Base-by-base conservation (phyloP, 2,797 vertebrate species). In the Eulemur coronatus region DNA sequence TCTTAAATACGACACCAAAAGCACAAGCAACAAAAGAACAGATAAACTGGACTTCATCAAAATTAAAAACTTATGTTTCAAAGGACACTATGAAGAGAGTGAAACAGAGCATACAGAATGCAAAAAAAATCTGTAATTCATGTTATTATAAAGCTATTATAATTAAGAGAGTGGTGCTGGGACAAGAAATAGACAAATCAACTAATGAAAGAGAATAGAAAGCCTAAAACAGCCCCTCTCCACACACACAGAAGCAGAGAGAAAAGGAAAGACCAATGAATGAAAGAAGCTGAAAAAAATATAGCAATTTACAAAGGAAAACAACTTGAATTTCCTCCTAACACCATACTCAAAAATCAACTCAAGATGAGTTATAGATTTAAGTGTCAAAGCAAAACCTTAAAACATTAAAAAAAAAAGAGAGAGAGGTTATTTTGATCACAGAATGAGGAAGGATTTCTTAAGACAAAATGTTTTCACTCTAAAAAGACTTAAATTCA, bases 1-100 rank as follows among this genome's bases (percentile, higher is more conserved):
- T 92, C 84, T 84, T 55, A 91, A 76, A 69, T n/a, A 55, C 11
- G 52, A 93, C 41, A 65, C 28, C n/a, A 48, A 92, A 91, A 79
- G 9, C 26, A 80, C 5, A 92, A 35, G 50, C 20, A 78, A 26
- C n/a, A 38, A 80, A 80, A 80, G 35, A 38, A 35, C n/a, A 78
- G n/a, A 78, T 26, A 78, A 55, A 55, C 7, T 78, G n/a, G 50
- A 78, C n/a, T 78, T 78, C 48, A 52, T 52, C 75, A 76, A 76
- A 76, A 52, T 76, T 52, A 55, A 78, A 48, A 82, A 57, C 22
- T 41, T 3, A 55, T 24, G 3, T 20, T 67, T 28, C 13, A 89
- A 75, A 89, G 80, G 52, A 67, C 13, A 63, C 38, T 22, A 78
- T 1, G 1, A 41, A 87, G 41, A 80, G 38, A 84, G 52, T 59